Evolutionary conservation across 2,888 invertebrate genomes (phyloP).

Genomic region (Sclerodermus sp.): DNA sequence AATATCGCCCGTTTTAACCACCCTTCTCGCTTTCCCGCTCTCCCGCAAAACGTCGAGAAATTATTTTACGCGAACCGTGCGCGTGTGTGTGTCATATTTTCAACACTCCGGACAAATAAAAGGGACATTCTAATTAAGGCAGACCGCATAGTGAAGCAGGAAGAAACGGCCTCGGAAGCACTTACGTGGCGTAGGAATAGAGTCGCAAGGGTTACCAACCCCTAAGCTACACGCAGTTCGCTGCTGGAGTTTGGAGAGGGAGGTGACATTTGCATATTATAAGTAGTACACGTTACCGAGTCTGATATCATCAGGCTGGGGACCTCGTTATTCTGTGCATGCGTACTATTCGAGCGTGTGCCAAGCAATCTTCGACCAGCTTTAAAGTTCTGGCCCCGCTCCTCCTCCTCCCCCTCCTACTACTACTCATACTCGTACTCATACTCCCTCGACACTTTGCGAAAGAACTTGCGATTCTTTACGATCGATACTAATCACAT

Average conservation of each 20-base stretch:
- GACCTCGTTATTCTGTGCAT: conserved; percentile 52
- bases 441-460: too few relatives aligned
- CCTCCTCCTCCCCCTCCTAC: too few relatives aligned
- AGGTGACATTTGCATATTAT: conserved; percentile 55
- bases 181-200: conserved; percentile 35
- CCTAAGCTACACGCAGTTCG: conserved; percentile 42
- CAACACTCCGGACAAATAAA: background rate
- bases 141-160: conserved; percentile 2
- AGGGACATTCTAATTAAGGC: conserved; percentile 7
- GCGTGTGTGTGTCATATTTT: too few relatives aligned
- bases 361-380: conserved; percentile 29
- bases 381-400: background rate
- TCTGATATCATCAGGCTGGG: conserved; percentile 48
- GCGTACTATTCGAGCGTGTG: conserved; percentile 44
- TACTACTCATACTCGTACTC: too few relatives aligned
- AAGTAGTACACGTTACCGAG: conserved; percentile 54
- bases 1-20: too few relatives aligned
- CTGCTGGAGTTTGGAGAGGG: conserved; percentile 22
- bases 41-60: too few relatives aligned
- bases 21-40: conserved; percentile 4
- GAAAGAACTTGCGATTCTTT: too few relatives aligned
- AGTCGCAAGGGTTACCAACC: conserved; percentile 48
- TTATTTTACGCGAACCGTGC: too few relatives aligned
- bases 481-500: too few relatives aligned
- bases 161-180: conserved; percentile 17